Base-by-base conservation (phyloP, 2,888 invertebrate genomes). In the Clivina fossor region DNA sequence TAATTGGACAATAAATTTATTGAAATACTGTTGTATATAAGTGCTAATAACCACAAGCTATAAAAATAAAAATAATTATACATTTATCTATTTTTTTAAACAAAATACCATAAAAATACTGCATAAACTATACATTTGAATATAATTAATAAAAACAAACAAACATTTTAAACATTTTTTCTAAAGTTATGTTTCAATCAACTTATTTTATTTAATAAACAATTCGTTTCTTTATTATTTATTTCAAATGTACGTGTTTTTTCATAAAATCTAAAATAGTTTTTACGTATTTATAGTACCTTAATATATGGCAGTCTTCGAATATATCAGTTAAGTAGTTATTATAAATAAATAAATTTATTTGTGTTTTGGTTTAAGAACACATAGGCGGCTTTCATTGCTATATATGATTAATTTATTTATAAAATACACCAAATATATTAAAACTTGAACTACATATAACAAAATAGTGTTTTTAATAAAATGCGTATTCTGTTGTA, bases 11-110 rank as follows among this genome's bases (percentile, higher is more conserved):
- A 24, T 24, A 4, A 24, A 22, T 41, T 41, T 53, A 41, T 53
- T 53, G 24, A 32, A 53, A 53, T 53, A 53, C 41, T 53, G 53
- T 43, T 32, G 11, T 53, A 53, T 35, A 44, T 53, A 24, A 32
- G 32, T 49, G 9, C n/a, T n/a, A n/a, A n/a, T 13, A 43, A 43
- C 33, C 33, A 35, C 35, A 47, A 53, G 35, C 35, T 53, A 53
- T 53, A 43, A 41, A 50, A 50, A 50, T 41, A 50, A 53, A 53
- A 24, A 13, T 24, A 43, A 11, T 26, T 13, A 33, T 32, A 32
- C 20, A 32, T n/a, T n/a, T 43, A n/a, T n/a, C n/a, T n/a, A n/a
- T 22, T 32, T 51, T 7, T 13, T 33, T 19, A 41, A 33, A 33
- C 35, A 20, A 33, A 43, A 43, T 43, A 41, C 33, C 22, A 15